Evolutionary conservation across 2,888 invertebrate species (phyloP), one percentile per base, ranked within the genome.

Genomic region (Ormyrus labotus): DNA sequence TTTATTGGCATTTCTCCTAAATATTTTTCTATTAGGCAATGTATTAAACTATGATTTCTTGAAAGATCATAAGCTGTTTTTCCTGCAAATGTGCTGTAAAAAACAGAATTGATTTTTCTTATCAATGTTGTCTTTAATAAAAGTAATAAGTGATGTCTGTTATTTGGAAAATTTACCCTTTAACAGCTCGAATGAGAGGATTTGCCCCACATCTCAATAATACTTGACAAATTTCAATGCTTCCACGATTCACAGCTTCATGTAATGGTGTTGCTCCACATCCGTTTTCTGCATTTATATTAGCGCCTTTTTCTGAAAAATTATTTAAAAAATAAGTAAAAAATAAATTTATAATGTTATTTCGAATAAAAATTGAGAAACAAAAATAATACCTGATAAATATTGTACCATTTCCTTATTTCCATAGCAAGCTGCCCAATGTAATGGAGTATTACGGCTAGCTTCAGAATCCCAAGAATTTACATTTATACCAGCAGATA

Each of bases 381-480:
- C 3, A 34, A 34, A 19, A 75, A 34, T 53, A 63, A 58, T 90
- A 93, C 93, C 92, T 85, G 93, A 92, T 60, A 93, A 90, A 88
- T 91, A 93, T 79, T 91, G 89, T 0, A 94, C 92, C 74, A 93
- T 92, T 82, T 93, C 92, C 81, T 91, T 91, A 85, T 92, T 92
- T 61, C 92, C 93, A 88, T 93, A 94, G 83, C 93, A 93, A 47
- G 93, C 93, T 51, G 94, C 94, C 94, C 94, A 94, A 88, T 94
- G 94, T 34, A 94, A 88, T 2, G 94, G 92, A 3, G 94, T 93
- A 86, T 94, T 94, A 84, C 91, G 91, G 83, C 93, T 93, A 58
- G 92, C 91, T 73, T 92, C 91, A 55, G 93, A 93, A 87, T 94
- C 94, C 87, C 92, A 91, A n/a, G 93, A 91, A 88, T 94, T 93